Evolutionary conservation across 2,888 invertebrate genomes (phyloP), one percentile per base, ranked within the genome.

Genomic region (Cyrtodaria siliqua): DNA sequence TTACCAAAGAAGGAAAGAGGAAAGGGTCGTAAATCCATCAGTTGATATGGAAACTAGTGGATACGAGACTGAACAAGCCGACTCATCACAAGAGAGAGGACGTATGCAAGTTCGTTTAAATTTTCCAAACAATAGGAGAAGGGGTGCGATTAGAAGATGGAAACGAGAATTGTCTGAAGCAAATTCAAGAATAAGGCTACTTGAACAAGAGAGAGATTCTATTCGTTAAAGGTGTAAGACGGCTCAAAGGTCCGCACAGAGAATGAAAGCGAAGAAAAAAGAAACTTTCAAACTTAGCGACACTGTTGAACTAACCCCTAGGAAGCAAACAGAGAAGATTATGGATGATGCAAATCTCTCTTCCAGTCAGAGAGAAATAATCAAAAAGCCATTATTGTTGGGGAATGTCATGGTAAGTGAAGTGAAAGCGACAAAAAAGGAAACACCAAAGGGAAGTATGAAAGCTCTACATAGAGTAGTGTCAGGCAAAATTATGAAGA

Each of bases 141-240:
- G 64, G 16, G 71, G 29, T 1, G 64, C 71, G n/a, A 1, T 64
- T 1, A 60, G 33, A n/a, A 38, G 64, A n/a, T 64, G 66, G 66
- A 72, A 66, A 44, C 26, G 66, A 24, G 56, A 61, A 1, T 0
- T 53, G 24, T 66, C 66, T 9, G 53, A 55, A 16, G 72, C 64
- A 59, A 47, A 24, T 9, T 64, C 60, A 29, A 23, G 44, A 18
- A 66, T 64, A 23, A 64, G 64, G 55, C 3, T 60, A 9, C 47
- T 72, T 12, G 64, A 72, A 52, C 52, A 64, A 63, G 64, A 72
- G 47, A 50, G 64, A 47, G 64, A 42, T 18, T 47, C 52, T 20
- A 2, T 60, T 0, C 20, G 26, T 1, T 59, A 26, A 4, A 60
- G 53, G 20, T 52, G 33, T 56, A 20, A 27, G 18, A 52, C 61